Evolutionary conservation across 2,888 invertebrate genomes (phyloP).

Genomic region (Drosophila percnosoma): DNA sequence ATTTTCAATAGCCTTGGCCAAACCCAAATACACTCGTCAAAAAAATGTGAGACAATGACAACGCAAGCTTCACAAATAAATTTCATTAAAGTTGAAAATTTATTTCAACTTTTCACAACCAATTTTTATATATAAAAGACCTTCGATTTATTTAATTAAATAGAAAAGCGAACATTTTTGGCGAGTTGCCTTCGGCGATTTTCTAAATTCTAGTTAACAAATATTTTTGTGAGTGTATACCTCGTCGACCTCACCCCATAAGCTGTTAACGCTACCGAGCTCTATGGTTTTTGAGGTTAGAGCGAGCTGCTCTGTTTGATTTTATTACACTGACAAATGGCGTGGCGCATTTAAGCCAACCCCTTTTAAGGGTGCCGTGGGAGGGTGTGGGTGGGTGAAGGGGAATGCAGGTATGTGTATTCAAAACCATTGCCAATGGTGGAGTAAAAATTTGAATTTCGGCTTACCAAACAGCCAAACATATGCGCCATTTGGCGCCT

Average conservation of each 20-base stretch:
- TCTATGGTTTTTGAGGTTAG: conserved; percentile 71
- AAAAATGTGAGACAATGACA: not conserved
- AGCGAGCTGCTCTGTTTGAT: conserved; percentile 71
- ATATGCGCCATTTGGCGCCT: conserved; percentile 62
- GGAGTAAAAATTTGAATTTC: conserved; percentile 78
- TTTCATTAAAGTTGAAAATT: not conserved
- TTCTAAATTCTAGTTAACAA: not conserved
- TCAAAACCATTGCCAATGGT: conserved; percentile 31
- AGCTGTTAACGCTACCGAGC: conserved; percentile 37
- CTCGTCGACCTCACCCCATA: not conserved
- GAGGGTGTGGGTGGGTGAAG: not conserved
- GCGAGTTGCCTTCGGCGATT: not conserved
- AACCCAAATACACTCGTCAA: not conserved
- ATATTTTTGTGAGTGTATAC: not conserved
- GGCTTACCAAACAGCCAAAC: conserved; percentile 68
- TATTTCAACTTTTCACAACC: not conserved
- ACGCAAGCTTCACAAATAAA: too few relatives aligned
- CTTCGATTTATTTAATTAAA: not conserved
- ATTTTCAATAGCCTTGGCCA: conserved; percentile 66
- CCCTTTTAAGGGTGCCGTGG: conserved; percentile 28
- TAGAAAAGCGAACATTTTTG: not conserved
- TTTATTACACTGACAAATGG: conserved; percentile 82
- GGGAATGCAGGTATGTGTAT: conserved; percentile 6
- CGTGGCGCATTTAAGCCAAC: conserved; percentile 76
- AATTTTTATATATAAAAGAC: not conserved